Evolutionary conservation across 1,140 invertebrate genomes (phyloP), one percentile per base, ranked within the genome.

Genomic region (Anadara kagoshimensis): DNA sequence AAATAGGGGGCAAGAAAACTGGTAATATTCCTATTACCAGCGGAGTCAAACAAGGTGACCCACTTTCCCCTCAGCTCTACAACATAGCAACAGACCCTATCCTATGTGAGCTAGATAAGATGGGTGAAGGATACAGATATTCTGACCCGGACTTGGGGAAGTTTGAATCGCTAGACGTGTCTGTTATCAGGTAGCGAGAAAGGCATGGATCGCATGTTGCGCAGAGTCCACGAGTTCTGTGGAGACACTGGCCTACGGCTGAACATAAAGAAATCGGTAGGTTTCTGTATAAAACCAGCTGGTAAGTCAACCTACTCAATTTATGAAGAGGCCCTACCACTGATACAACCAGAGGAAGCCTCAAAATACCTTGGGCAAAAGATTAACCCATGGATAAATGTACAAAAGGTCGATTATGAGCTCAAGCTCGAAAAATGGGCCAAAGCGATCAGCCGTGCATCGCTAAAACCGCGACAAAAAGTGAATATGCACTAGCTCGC

Each of bases 11-110:
- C n/a, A 75, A 63, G n/a, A 44, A 26, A 16, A 54, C 59, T 8
- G 12, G 54, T 24, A 20, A 24, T 5, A 63, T 79, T n/a, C 0
- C 64, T 10, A 53, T 80, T 56, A 41, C 11, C 41, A 29, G 83
- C 26, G 91, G 91, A 0, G 91, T 91, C 1, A 87, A 90, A 53
- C 91, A 92, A 69, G 91, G 91, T 0, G 91, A 92, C 65, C 89
- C 90, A 0, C 79, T 92, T 3, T 88, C 85, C 0, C 89, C 90
- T 0, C 22, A 90, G 4, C 77, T 91, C 4, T 92, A 91, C 68
- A 91, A 91, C 14, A 29, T 76, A n/a, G n/a, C n/a, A n/a, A n/a
- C n/a, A n/a, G n/a, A n/a, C n/a, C n/a, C n/a, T n/a, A n/a, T n/a
- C n/a, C 16, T 24, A 43, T 16, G 41, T 26, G 1, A 70, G 61